phyloP scores from a whole-genome alignment of 2,888 invertebrate species.

The Drosophila borealis region DNA sequence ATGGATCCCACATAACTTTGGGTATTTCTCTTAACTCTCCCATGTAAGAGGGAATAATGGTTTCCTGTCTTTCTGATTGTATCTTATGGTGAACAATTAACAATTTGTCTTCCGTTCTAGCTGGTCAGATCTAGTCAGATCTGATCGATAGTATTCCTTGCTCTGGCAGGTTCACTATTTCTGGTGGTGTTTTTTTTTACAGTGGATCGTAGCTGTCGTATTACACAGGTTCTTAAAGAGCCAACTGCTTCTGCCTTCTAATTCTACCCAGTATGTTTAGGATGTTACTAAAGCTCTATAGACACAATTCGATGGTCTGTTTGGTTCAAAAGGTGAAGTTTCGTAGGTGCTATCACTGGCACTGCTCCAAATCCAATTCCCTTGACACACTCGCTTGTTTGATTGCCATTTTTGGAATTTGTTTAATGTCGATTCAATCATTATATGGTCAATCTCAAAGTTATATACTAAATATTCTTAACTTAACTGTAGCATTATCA shows the following conservation, averaged over 20 bases:
- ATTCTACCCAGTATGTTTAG: slow-evolving; percentile 1
- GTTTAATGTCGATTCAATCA: too few species aligned
- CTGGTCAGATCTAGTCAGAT: not conserved
- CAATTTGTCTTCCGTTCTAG: too few species aligned
- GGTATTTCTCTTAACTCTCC: not conserved
- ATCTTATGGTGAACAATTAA: too few species aligned
- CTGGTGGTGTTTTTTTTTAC: not conserved
- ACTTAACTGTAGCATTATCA: too few species aligned
- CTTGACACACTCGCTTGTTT: too few species aligned
- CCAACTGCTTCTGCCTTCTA: not conserved
- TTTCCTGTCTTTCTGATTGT: not conserved
- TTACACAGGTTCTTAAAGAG: not conserved
- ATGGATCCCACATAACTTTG: too few species aligned
- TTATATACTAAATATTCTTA: too few species aligned
- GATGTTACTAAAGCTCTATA: not conserved
- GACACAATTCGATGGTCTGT: not conserved
- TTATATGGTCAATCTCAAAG: too few species aligned
- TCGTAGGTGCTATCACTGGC: too few species aligned
- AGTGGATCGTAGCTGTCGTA: not conserved
- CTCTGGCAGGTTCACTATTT: not conserved
- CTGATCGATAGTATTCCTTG: not conserved
- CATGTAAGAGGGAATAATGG: not conserved
- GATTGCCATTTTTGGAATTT: too few species aligned
- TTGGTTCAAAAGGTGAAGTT: too few species aligned
- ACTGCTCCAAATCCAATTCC: too few species aligned